Evolutionary conservation across 2,888 invertebrate species (phyloP).

Genomic region (Eretmocerus hayati): DNA sequence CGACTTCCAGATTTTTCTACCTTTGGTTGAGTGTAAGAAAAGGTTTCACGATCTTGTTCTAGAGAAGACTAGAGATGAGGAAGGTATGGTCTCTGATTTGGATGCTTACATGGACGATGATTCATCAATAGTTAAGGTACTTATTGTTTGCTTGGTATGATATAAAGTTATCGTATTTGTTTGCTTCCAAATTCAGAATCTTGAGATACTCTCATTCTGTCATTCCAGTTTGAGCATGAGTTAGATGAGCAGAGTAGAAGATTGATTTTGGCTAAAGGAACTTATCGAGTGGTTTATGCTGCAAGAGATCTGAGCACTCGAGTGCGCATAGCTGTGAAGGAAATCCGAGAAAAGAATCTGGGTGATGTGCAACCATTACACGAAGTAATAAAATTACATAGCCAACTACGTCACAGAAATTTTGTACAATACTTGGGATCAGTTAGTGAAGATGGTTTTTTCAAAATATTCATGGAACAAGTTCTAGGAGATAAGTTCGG

Average conservation of each 20-base stretch:
- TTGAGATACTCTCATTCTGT: too few species aligned
- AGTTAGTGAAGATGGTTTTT: constrained; percentile 86
- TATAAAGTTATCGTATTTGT: too few species aligned
- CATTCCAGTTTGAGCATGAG: constrained; percentile 83
- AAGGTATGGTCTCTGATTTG: constrained; percentile 66
- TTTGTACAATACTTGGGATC: constrained; percentile 97
- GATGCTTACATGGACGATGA: constrained; percentile 56
- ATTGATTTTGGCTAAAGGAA: constrained; percentile 85
- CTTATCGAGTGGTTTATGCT: constrained; percentile 92
- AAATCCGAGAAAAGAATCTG: constrained; percentile 92
- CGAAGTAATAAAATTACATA: constrained; percentile 96
- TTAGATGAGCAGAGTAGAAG: constrained; percentile 81
- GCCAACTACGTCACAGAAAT: constrained; percentile 89
- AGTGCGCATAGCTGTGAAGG: constrained; percentile 92
- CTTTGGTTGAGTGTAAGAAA: constrained; percentile 78
- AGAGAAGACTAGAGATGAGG: constrained; percentile 84
- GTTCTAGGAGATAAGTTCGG: constrained; percentile 72
- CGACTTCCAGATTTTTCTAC: constrained; percentile 97
- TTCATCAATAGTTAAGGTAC: constrained; percentile 20
- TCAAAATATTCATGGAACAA: constrained; percentile 99
- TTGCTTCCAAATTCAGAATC: too few species aligned
- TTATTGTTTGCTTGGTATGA: too few species aligned
- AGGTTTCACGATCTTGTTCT: constrained; percentile 77
- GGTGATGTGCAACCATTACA: constrained; percentile 96
- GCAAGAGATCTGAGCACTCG: constrained; percentile 90